These are phyloP conservation scores for Serranus cabrilla DNA, from an alignment of 2,797 vertebrate species.

Conservation along the genomic window DNA sequence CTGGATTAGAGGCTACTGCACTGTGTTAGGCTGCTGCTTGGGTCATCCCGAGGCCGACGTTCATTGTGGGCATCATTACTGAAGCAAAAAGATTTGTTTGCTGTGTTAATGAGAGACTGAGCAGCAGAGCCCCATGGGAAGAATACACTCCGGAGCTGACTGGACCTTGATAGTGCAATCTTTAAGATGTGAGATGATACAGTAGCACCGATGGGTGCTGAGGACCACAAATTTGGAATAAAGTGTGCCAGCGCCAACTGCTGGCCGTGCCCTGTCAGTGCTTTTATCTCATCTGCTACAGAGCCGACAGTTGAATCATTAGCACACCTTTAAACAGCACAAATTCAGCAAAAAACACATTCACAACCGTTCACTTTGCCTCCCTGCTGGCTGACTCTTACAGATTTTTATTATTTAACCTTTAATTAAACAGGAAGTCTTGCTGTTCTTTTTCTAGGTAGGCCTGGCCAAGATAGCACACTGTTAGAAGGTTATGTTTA, in stretches of 20 bases:
- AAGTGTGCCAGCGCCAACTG: slow-evolving; percentile 50
- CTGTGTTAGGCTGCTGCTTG: not conserved
- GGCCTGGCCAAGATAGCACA: too few species aligned
- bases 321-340: slow-evolving; percentile 23
- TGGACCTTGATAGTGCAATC: not conserved
- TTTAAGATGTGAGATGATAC: not conserved
- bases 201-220: not conserved
- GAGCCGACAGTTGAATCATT: slow-evolving; percentile 22
- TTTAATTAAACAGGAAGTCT: too few species aligned
- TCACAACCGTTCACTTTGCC: not conserved
- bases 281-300: slow-evolving; percentile 12
- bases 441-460: too few species aligned
- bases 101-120: not conserved
- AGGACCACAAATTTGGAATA: not conserved
- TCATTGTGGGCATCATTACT: not conserved
- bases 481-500: too few species aligned
- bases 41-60: not conserved
- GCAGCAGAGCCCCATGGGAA: not conserved
- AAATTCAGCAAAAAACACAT: slow-evolving; percentile 28
- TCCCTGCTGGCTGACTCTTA: not conserved
- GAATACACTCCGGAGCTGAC: not conserved
- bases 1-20: not conserved
- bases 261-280: slow-evolving; percentile 38
- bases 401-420: not conserved
- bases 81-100: not conserved